Evolutionary conservation across 2,797 vertebrate species (phyloP).

Genomic region (Gouania willdenowi): DNA sequence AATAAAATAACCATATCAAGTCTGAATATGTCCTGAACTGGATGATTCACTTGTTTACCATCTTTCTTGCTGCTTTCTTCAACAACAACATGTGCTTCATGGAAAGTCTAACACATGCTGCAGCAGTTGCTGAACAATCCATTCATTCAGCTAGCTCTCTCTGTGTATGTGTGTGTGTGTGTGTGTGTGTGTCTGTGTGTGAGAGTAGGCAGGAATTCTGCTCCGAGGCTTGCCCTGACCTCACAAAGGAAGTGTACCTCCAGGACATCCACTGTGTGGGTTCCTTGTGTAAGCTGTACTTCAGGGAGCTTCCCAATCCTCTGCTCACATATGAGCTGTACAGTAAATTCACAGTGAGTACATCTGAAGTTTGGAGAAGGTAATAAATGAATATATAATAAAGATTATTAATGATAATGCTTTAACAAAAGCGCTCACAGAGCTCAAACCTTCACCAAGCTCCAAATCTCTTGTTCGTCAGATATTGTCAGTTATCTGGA

Average conservation of each 20-base stretch:
- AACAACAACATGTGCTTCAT: not conserved
- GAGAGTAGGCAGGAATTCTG: slow-evolving; percentile 92
- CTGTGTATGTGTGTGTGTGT: slow-evolving; percentile 5
- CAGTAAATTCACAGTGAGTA: slow-evolving; percentile 76
- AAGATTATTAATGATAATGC: too few relatives aligned
- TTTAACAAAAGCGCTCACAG: too few relatives aligned
- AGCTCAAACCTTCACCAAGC: too few relatives aligned
- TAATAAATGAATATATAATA: too few relatives aligned
- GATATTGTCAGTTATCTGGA: too few relatives aligned
- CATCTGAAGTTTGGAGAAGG: too few relatives aligned
- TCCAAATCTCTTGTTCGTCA: too few relatives aligned
- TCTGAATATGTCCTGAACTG: slow-evolving; percentile 1
- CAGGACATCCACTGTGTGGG: slow-evolving; percentile 99
- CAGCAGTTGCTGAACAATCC: slow-evolving; percentile 30
- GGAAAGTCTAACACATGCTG: not conserved
- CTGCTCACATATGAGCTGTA: slow-evolving; percentile 93
- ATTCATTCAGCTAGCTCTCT: slow-evolving; percentile 35
- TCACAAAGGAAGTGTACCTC: slow-evolving; percentile 96
- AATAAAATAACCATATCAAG: too few relatives aligned
- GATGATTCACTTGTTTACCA: not conserved
- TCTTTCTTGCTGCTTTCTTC: not conserved
- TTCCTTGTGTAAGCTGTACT: slow-evolving; percentile 97
- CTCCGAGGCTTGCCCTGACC: slow-evolving; percentile 91
- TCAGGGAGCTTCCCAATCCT: slow-evolving; percentile 95
- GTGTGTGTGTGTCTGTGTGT: slow-evolving; percentile 30